Evolutionary conservation across 2,888 invertebrate genomes (phyloP).

Genomic region (Ceraclea dissimilis): DNA sequence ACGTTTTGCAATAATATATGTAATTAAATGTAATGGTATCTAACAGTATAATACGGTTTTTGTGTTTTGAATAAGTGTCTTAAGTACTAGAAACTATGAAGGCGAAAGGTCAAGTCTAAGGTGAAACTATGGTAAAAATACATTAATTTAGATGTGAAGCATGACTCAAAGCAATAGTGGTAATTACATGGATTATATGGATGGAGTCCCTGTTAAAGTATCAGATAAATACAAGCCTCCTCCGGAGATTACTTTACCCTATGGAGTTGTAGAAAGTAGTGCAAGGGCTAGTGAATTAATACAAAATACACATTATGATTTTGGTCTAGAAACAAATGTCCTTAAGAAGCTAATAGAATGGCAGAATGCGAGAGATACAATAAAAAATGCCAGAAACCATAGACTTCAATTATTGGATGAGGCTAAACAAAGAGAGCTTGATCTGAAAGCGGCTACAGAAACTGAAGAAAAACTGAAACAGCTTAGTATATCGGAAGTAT

Average conservation of each 20-base stretch:
- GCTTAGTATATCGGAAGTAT: slow-evolving; percentile 50
- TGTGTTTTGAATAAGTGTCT: too few species aligned
- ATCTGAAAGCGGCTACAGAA: slow-evolving; percentile 45
- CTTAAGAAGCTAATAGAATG: slow-evolving; percentile 65
- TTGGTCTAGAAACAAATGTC: slow-evolving; percentile 65
- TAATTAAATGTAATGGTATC: too few species aligned
- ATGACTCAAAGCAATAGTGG: slow-evolving; percentile 21
- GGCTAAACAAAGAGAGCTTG: slow-evolving; percentile 48
- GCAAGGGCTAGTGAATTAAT: slow-evolving; percentile 38
- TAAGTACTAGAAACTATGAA: too few species aligned
- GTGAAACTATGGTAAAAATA: too few species aligned
- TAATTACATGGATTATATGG: slow-evolving; percentile 57
- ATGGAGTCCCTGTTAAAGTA: slow-evolving; percentile 82
- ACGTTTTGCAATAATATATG: too few species aligned
- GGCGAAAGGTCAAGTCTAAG: too few species aligned
- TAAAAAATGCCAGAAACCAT: slow-evolving; percentile 53
- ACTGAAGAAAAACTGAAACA: slow-evolving; percentile 48
- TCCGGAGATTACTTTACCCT: slow-evolving; percentile 50
- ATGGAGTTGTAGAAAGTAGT: slow-evolving; percentile 37
- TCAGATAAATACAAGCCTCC: slow-evolving; percentile 81
- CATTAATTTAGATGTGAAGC: slow-evolving; percentile 6
- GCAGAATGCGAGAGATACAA: slow-evolving; percentile 55
- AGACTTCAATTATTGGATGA: slow-evolving; percentile 53
- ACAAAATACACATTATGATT: slow-evolving; percentile 53
- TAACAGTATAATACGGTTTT: too few species aligned